These are phyloP conservation scores for Montipora capricornis DNA, from an alignment of 64 coral and sea anemone genomes.

Conservation along the genomic window DNA sequence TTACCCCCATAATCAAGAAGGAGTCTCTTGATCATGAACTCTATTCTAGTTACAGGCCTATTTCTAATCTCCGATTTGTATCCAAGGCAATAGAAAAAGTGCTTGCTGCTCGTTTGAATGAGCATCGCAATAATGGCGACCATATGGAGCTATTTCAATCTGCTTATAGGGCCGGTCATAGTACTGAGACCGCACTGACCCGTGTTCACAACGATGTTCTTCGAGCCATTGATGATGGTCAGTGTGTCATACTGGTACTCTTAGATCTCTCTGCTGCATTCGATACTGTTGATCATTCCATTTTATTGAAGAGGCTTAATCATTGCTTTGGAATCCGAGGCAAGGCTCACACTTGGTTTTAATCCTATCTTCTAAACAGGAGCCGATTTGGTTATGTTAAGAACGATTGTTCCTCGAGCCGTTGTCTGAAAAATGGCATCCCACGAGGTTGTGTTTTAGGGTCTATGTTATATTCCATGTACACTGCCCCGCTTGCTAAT, in stretches of 20 bases:
- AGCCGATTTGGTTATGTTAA: neutral
- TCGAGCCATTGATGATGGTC: neutral
- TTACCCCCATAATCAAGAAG: neutral
- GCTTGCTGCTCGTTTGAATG: neutral
- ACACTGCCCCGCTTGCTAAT: neutral
- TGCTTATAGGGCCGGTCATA: neutral
- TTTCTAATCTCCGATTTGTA: too few relatives aligned
- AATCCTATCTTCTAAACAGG: neutral
- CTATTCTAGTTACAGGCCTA: neutral
- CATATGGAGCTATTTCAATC: conserved; percentile 14
- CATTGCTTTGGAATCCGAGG: neutral
- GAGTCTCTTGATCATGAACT: too few relatives aligned
- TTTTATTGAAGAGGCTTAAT: too few relatives aligned
- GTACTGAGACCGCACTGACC: conserved; percentile 9
- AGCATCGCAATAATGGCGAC: neutral
- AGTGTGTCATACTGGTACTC: neutral
- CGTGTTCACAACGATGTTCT: neutral
- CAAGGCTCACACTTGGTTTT: neutral
- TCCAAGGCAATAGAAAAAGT: conserved; percentile 32
- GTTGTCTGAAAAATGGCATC: neutral
- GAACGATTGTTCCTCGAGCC: neutral
- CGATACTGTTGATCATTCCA: too few relatives aligned
- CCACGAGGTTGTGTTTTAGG: neutral
- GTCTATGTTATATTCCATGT: neutral
- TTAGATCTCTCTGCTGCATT: neutral